Base-by-base conservation (phyloP, 2,113 vertebrate species). In the Rhabdomys dilectus region DNA sequence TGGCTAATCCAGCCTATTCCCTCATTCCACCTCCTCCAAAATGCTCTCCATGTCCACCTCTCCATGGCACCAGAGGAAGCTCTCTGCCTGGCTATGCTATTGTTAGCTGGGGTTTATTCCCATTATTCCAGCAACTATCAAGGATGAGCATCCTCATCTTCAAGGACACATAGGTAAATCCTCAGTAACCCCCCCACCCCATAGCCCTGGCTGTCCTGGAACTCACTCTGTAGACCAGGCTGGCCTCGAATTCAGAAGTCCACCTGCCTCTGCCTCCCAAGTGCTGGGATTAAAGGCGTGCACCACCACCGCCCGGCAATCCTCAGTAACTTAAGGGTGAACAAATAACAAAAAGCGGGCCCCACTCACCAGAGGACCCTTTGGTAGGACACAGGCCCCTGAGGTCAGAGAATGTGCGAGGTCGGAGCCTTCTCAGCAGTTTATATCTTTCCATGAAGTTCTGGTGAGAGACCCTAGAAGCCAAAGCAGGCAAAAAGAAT, bases 391-490 rank as follows among this genome's bases (percentile, higher is more conserved):
- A 81, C 24, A 48, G 84, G 64, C 3, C 91, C 66, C 96, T 98
- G 94, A 91, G 73, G 5, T 89, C 51, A 10, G 58, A 31, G 13
- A 7, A 9, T 15, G 58, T 76, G 0, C 0, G 42, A 82, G 88
- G 94, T 64, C 0, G 0, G 60, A 98, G 95, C 97, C 95, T 98
- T 48, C 97, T 95, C 80, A 99, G 98, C 29, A 99, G 64, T 70
- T 97, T 64, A 0, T 99, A 99, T 66, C 99, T 99, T 45, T 99
- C 98, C 22, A 99, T 34, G 95, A 99, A 99, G 90, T 98, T 98
- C 96, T 85, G 96, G 91, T 99, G 99, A 66, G 99, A 98, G 97
- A 99, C 98, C 97, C 99, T 99, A 97, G 5, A 5, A 91, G 39
- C 95, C 93, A 96, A 97, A 97, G 16, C 26, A 76, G 78, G 66